These are phyloP conservation scores for Diadegma fenestrale DNA, from an alignment of 2,888 invertebrate genomes.

Conservation along the genomic window DNA sequence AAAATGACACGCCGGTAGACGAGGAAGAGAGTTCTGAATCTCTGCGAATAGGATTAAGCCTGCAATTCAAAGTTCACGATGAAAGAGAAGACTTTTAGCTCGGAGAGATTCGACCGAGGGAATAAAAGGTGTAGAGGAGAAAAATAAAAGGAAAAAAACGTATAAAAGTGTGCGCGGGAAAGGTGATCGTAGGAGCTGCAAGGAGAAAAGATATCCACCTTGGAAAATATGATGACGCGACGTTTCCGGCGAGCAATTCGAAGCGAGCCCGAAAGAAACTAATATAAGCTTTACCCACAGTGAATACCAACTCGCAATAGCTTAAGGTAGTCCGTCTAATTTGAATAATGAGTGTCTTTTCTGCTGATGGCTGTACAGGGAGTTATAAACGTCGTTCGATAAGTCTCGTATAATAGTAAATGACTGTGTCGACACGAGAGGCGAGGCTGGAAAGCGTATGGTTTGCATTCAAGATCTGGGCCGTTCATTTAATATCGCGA, in stretches of 20 bases:
- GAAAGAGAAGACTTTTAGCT: slow-evolving; percentile 26
- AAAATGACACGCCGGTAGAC: slow-evolving; percentile 4
- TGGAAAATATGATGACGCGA: slow-evolving; percentile 58
- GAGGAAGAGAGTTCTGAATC: neutral
- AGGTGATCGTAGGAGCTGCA: slow-evolving; percentile 45
- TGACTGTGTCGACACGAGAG: slow-evolving; percentile 30
- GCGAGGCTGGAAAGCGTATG: slow-evolving; percentile 10
- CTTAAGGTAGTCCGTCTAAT: slow-evolving; percentile 35
- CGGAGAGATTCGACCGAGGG: neutral
- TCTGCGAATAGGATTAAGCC: slow-evolving; percentile 8
- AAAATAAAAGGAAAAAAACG: slow-evolving; percentile 2
- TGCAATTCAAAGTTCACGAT: slow-evolving; percentile 23
- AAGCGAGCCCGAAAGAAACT: slow-evolving; percentile 24
- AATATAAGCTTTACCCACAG: slow-evolving; percentile 18
- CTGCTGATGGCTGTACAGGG: slow-evolving; percentile 11
- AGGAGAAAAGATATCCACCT: slow-evolving; percentile 24
- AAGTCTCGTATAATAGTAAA: slow-evolving; percentile 18
- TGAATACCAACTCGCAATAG: slow-evolving; percentile 27
- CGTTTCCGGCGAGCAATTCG: slow-evolving; percentile 48
- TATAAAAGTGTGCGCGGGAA: slow-evolving; percentile 16
- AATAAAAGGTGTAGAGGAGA: slow-evolving; percentile 1
- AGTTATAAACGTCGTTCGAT: slow-evolving; percentile 16
- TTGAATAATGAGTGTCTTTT: slow-evolving; percentile 59
- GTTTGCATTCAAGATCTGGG: neutral
- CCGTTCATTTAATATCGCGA: neutral